Base-by-base conservation (phyloP, 92 coral and sea anemone genomes). In the Porites evermanni region DNA sequence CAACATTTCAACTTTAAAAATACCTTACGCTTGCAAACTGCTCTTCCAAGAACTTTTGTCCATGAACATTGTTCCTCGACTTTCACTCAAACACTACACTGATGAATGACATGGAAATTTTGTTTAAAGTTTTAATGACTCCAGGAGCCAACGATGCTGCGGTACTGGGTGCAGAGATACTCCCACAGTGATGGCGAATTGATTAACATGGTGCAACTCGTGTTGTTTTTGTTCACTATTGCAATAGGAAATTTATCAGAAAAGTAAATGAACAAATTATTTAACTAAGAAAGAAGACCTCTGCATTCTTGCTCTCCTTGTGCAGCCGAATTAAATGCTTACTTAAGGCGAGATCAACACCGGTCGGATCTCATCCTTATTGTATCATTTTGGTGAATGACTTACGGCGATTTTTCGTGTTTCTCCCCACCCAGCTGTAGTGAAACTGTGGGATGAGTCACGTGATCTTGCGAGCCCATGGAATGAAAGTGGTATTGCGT, bases 11-110 rank as follows among this genome's bases (percentile, higher is more conserved):
- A 87, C 99, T 1, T 82, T 97, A 16, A 97, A 93, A 91, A 95
- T 97, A 44, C 99, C 99, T 12, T 97, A 97, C 90, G 99, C 99
- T 51, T 95, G 98, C 87, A 97, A 97, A 77, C 93, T 97, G 65
- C 95, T 97, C 68, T 97, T 97, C 82, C 99, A 97, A 85, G 99
- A 97, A 65, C 93, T 97, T 13, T 93, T 91, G 29, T 92, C 98
- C 23, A 97, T 97, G 99, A 97, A 97, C 89, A 97, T 97, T 78
- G 90, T 97, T 1, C 99, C 99, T 2, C 81, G 99, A 61, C 91
- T 97, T 20, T 95, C 99, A 67, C 82, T 97, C 17, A 89, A 97
- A 82, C 98, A 92, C 75, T 95, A 94, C 87, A 92, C 96, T n/a
- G 99, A 97, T 83, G 96, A 93, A 78, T 94, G 63, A 78, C 54